phyloP scores from a whole-genome alignment of 2,888 invertebrate species.

The Polyommatus icarus region DNA sequence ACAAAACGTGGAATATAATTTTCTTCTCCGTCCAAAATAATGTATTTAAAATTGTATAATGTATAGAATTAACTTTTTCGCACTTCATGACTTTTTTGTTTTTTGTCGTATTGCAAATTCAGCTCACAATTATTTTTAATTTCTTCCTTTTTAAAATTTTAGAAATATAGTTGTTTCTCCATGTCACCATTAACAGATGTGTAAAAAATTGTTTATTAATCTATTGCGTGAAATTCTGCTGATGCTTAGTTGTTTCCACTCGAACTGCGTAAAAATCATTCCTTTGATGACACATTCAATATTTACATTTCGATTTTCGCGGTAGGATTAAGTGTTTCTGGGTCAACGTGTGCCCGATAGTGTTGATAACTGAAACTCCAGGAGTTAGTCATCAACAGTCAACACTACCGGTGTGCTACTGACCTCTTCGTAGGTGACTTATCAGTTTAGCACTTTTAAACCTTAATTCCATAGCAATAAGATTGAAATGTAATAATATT shows the following conservation, averaged over 20 bases:
- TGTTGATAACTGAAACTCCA: background rate
- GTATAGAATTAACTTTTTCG: no score
- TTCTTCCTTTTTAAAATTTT: no score
- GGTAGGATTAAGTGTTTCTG: background rate
- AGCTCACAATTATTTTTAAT: no score
- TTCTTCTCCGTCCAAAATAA: no score
- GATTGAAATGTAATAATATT: no score
- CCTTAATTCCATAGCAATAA: background rate
- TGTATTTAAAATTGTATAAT: no score
- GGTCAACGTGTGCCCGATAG: background rate
- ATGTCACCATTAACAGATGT: no score
- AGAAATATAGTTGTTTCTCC: no score
- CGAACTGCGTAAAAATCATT: background rate
- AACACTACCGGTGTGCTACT: background rate
- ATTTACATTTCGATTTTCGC: background rate
- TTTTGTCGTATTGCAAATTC: no score
- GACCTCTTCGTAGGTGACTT: background rate
- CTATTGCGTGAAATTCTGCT: background rate
- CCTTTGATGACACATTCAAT: background rate
- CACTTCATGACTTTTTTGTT: no score
- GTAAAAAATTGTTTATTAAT: no score
- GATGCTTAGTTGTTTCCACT: background rate
- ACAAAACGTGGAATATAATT: no score
- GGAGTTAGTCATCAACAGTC: background rate
- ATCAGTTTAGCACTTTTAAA: background rate